phyloP scores from a whole-genome alignment of 1,140 invertebrate genomes.

The Bilobella aurantiaca region DNA sequence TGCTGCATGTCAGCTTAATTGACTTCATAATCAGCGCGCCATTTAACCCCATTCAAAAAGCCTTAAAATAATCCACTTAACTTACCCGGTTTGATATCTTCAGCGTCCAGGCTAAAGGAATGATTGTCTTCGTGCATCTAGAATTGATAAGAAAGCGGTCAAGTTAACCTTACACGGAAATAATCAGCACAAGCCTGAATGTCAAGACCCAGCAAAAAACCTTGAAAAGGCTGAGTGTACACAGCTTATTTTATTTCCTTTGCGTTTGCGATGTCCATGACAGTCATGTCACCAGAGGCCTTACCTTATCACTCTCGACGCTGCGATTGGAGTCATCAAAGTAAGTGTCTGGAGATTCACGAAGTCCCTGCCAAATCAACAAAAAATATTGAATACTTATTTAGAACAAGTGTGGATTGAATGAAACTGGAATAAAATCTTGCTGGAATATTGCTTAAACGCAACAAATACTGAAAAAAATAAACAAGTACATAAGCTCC shows the following conservation, averaged over 20 bases:
- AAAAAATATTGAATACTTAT: too few relatives aligned
- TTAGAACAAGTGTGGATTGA: too few relatives aligned
- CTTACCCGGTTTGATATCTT: conserved; percentile 28
- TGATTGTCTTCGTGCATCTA: conserved; percentile 35
- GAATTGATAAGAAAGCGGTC: conserved; percentile 12
- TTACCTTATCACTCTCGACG: conserved; percentile 33
- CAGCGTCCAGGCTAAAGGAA: conserved; percentile 28
- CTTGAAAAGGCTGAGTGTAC: too few relatives aligned
- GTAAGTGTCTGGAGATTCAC: conserved; percentile 32
- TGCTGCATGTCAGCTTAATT: too few relatives aligned
- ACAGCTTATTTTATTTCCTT: too few relatives aligned
- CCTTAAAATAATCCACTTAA: not conserved
- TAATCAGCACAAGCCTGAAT: too few relatives aligned
- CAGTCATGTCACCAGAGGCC: not conserved
- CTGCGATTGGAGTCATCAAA: conserved; percentile 32
- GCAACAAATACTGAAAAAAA: too few relatives aligned
- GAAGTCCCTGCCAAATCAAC: conserved; percentile 4
- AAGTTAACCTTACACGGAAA: not conserved
- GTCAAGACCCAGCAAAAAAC: too few relatives aligned
- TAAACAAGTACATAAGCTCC: too few relatives aligned
- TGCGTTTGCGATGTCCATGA: not conserved
- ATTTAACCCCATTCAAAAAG: too few relatives aligned
- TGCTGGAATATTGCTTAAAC: too few relatives aligned
- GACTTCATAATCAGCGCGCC: not conserved
- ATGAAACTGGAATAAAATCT: too few relatives aligned